A percentile compares a stretch with the other conserved stretches of the same genome.
phyloP scores from a whole-genome alignment of 2,888 invertebrate species.

The Chalcosyrphus nemorum region DNA sequence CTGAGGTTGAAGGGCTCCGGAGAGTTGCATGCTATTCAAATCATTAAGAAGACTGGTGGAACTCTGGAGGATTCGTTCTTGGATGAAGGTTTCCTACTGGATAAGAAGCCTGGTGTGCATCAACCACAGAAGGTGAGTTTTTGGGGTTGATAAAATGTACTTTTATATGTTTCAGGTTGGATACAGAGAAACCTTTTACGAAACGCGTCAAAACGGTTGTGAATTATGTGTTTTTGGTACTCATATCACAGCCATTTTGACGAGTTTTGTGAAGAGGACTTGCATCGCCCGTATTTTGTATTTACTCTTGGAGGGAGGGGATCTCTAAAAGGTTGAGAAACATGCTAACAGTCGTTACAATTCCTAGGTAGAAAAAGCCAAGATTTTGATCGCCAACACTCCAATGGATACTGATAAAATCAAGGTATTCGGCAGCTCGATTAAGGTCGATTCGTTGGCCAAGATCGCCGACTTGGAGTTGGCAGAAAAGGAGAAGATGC shows the following conservation, averaged over 20 bases:
- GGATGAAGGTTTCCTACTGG: constrained; percentile 96
- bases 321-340: neutral
- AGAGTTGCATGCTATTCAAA: constrained; percentile 97
- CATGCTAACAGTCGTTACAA: constrained; percentile 1
- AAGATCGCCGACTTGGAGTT: constrained; percentile 98
- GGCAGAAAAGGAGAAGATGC: constrained; percentile 99
- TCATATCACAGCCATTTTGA: constrained; percentile 82
- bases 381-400: constrained; percentile 98
- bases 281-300: constrained; percentile 21
- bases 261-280: constrained; percentile 79
- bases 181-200: constrained; percentile 44
- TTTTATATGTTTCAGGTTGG: neutral
- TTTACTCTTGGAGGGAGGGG: neutral
- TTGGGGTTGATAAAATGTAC: neutral
- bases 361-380: constrained; percentile 91
- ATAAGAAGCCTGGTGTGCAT: constrained; percentile 98
- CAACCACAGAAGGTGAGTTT: constrained; percentile 89
- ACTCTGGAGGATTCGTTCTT: constrained; percentile 97
- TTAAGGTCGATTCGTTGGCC: constrained; percentile 94
- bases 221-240: constrained; percentile 77
- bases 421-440: constrained; percentile 98
- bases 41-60: constrained; percentile 98
- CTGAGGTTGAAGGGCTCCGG: constrained; percentile 97
- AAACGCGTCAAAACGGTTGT: constrained; percentile 82
- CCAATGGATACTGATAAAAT: constrained; percentile 99